A percentile compares a stretch with the other conserved stretches of the same genome.
These are phyloP conservation scores for Trochalopteron elliotii DNA, from an alignment of 2,113 vertebrate species.

Conservation along the genomic window DNA sequence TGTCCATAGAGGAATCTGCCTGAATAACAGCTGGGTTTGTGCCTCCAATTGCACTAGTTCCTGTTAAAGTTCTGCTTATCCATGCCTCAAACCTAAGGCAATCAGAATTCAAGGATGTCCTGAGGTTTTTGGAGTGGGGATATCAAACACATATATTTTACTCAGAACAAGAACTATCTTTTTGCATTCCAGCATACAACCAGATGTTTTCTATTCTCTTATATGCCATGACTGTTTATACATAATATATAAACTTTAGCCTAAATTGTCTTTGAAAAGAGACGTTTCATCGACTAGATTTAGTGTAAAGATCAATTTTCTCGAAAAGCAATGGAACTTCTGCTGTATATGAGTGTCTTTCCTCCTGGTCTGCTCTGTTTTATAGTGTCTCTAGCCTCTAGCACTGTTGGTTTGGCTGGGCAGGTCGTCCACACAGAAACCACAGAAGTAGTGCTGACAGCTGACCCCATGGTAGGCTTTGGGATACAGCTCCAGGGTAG, in stretches of 20 bases:
- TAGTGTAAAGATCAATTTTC: not conserved
- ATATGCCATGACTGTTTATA: not conserved
- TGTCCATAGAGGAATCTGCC: not conserved
- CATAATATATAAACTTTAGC: not conserved
- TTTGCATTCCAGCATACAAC: not conserved
- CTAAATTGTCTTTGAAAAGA: not conserved
- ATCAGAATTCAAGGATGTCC: not conserved
- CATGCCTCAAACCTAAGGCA: not conserved
- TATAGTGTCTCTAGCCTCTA: constrained; percentile 95
- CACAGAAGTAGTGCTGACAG: constrained; percentile 89
- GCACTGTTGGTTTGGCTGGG: constrained; percentile 93
- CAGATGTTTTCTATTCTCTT: not conserved
- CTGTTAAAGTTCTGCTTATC: not conserved
- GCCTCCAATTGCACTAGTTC: not conserved
- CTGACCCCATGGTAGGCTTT: constrained; percentile 92
- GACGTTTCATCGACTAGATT: not conserved
- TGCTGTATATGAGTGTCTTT: constrained; percentile 16
- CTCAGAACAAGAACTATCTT: not conserved
- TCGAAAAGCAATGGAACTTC: not conserved
- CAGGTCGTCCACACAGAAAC: constrained; percentile 98
- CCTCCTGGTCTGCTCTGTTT: constrained; percentile 38
- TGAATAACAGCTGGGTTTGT: not conserved
- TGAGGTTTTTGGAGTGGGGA: not conserved
- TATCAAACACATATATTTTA: not conserved
- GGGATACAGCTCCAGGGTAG: constrained; percentile 97